Evolutionary conservation across 2,113 vertebrate genomes (phyloP).

Genomic region (Eptatretus burgeri): DNA sequence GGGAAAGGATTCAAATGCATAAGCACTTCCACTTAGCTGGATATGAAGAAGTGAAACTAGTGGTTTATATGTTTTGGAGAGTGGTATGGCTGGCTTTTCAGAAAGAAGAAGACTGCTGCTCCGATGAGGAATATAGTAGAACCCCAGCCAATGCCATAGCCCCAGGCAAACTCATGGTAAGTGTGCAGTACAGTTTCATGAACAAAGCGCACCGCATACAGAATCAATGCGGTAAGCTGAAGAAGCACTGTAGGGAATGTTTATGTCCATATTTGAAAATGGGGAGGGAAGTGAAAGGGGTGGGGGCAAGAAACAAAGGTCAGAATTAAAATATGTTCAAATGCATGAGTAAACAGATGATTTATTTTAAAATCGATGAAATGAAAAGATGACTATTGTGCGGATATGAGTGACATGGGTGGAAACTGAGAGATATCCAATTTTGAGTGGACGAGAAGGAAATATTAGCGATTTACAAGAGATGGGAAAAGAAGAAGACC

Average conservation of each 20-base stretch:
- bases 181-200: background rate
- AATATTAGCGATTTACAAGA: too few species aligned
- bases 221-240: background rate
- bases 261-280: background rate
- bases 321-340: background rate
- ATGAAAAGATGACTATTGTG: too few species aligned
- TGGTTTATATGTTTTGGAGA: background rate
- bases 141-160: background rate
- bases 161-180: slow-evolving; percentile 1
- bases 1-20: too few species aligned
- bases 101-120: background rate
- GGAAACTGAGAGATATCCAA: too few species aligned
- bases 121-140: background rate
- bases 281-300: background rate
- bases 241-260: background rate
- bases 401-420: too few species aligned
- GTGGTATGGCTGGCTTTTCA: background rate
- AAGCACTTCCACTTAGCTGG: too few species aligned
- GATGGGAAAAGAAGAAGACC: too few species aligned
- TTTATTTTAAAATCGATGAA: too few species aligned
- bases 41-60: too few species aligned
- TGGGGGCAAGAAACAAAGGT: background rate
- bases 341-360: too few species aligned
- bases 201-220: background rate
- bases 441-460: too few species aligned